These are phyloP conservation scores for Agriopis marginaria DNA, from an alignment of 2,888 invertebrate species.

Conservation along the genomic window DNA sequence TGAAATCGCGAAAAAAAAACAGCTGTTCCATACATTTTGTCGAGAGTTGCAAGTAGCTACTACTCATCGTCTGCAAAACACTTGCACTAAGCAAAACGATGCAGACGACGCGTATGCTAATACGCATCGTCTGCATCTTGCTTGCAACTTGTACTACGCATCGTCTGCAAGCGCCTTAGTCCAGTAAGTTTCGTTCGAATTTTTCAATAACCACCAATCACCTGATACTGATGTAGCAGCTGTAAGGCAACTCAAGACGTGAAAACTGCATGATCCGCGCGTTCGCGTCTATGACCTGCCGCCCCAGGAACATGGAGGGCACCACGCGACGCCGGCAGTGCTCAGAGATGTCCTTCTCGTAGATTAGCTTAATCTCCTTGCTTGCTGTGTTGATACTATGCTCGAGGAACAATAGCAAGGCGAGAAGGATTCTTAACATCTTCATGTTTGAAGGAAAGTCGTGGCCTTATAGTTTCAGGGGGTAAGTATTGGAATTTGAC, in stretches of 20 bases:
- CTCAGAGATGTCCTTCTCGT: constrained; percentile 75
- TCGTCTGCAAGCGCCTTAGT: too few species aligned
- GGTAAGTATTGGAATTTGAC: too few species aligned
- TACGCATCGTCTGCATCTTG: too few species aligned
- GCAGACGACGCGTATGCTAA: too few species aligned
- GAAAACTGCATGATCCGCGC: constrained; percentile 72
- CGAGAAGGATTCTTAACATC: constrained; percentile 5
- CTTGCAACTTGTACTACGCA: too few species aligned
- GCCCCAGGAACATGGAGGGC: constrained; percentile 75
- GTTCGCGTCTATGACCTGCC: constrained; percentile 66
- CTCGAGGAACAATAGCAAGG: constrained; percentile 15
- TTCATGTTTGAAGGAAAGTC: constrained; percentile 17
- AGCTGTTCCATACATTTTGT: too few species aligned
- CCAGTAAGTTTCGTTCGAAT: too few species aligned
- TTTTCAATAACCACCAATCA: constrained; percentile 35
- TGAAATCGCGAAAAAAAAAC: too few species aligned
- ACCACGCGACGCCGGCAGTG: constrained; percentile 70
- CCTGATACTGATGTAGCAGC: constrained; percentile 75
- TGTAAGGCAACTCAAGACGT: constrained; percentile 70
- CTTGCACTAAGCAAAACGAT: too few species aligned
- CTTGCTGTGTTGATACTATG: not conserved
- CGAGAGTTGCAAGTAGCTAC: too few species aligned
- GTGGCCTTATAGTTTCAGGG: constrained; percentile 20
- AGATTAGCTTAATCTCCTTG: constrained; percentile 53
- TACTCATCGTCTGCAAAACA: too few species aligned